Base-by-base conservation (phyloP, 2,888 invertebrate species). In the Morpho deidamia region DNA sequence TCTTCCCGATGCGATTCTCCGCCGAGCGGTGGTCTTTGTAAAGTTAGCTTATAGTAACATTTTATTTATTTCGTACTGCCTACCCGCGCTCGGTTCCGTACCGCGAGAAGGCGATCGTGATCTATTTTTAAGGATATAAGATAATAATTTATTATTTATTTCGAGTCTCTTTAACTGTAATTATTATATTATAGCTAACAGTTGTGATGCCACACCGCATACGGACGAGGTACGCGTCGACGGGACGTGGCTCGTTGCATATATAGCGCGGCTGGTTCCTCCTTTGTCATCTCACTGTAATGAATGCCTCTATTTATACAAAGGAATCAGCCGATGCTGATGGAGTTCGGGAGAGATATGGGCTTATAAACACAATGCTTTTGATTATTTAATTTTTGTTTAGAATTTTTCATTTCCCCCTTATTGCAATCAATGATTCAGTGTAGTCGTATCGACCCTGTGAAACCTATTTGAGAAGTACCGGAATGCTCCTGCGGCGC, bases 91-190 rank as follows among this genome's bases (percentile, higher is more conserved):
- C 85, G 88, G 86, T 82, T 80, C 81, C 82, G 86, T 82, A 82
- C 88, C 88, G 88, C 83, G 84, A 86, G 87, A 85, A 84, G 88
- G 88, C 89, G 85, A 87, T 87, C 89, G 89, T 89, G 88, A 88
- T 89, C 87, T 89, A 89, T 87, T 84, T 85, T 89, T 88, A 88
- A 88, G 88, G 82, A 77, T 85, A 85, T 88, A 89, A 88, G 87
- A 81, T 89, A 89, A 87, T 89, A 89, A 89, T 88, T 89, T 89
- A 89, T 89, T 89, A 89, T 89, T 89, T 89, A 89, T 89, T 89
- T 86, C 81, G 88, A 89, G 88, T 88, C 88, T 89, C 87, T 86
- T 83, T 87, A 85, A 86, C 81, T 87, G 72, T 87, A 83, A 81
- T 81, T 78, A 83, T 83, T 79, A 78, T 81, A 78, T 76, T 78